A percentile compares a stretch with the other conserved stretches of the same genome.
Evolutionary conservation across 2,113 vertebrate species (phyloP).

Genomic region (Muscicapa adusta): DNA sequence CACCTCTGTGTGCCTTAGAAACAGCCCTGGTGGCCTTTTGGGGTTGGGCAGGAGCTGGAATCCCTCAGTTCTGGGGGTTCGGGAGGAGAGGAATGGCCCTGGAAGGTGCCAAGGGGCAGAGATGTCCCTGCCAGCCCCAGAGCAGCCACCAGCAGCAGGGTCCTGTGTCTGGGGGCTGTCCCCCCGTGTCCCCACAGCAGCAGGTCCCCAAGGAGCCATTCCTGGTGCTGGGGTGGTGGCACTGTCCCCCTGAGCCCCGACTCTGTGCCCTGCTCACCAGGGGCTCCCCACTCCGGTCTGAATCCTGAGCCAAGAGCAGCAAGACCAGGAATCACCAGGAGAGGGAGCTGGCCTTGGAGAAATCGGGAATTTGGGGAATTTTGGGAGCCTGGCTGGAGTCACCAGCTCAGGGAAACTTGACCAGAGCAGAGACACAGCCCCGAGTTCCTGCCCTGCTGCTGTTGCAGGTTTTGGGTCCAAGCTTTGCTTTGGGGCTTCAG

Average conservation of each 20-base stretch:
- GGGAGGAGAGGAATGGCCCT: neutral
- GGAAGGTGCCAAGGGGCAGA: neutral
- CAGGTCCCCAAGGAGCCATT: neutral
- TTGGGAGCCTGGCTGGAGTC: neutral
- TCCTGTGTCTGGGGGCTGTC: neutral
- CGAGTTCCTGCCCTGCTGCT: neutral
- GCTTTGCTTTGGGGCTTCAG: neutral
- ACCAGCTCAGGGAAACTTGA: fast-evolving
- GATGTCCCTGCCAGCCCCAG: neutral
- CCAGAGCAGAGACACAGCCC: neutral
- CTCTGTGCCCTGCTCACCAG: fast-evolving
- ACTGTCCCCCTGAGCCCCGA: neutral
- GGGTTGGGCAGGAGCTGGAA: neutral
- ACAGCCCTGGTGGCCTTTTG: fast-evolving
- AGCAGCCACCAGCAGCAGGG: neutral
- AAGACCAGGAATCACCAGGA: neutral
- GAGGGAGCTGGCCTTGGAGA: neutral
- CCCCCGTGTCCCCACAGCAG: neutral
- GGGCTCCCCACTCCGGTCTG: neutral
- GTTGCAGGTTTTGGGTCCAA: neutral
- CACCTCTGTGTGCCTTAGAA: neutral
- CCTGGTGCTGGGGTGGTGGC: fast-evolving
- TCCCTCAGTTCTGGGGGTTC: neutral
- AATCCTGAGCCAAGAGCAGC: fast-evolving
- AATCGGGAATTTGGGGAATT: no score